A percentile compares a stretch with the other conserved stretches of the same genome.
These are phyloP conservation scores for Plutomurus gul DNA, from an alignment of 1,140 invertebrate genomes.

Conservation along the genomic window DNA sequence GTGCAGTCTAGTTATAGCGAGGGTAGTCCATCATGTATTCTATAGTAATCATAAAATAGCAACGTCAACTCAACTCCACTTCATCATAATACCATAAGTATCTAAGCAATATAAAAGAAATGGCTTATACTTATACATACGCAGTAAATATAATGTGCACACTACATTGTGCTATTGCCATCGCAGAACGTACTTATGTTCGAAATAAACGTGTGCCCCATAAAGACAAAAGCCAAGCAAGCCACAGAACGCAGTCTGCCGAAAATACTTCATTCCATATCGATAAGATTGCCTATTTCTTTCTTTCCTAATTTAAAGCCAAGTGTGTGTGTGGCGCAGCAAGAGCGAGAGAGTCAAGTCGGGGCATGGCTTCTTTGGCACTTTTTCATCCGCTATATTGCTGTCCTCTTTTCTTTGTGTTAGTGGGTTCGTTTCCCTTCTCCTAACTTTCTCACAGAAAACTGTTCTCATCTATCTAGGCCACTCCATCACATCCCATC, in stretches of 20 bases:
- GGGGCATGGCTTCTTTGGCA: neutral
- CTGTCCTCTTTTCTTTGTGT: neutral
- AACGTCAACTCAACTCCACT: slow-evolving; percentile 13
- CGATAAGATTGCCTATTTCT: slow-evolving; percentile 6
- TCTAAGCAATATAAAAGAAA: neutral
- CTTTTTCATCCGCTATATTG: neutral
- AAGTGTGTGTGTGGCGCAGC: neutral
- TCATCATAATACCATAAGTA: slow-evolving; percentile 23
- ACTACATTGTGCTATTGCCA: neutral
- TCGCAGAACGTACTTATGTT: neutral
- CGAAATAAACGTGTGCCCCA: neutral
- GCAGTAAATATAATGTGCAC: too few species aligned
- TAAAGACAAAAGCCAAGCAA: slow-evolving; percentile 15
- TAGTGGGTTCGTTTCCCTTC: neutral
- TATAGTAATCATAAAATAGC: slow-evolving; percentile 28
- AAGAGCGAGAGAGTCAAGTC: neutral
- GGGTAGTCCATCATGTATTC: neutral
- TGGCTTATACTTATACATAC: neutral
- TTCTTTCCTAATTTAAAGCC: slow-evolving; percentile 13
- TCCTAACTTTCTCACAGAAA: neutral
- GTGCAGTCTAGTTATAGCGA: too few species aligned
- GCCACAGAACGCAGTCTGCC: neutral
- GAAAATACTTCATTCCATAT: slow-evolving; percentile 11
- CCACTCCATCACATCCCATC: neutral
- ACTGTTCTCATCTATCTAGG: neutral